Evolutionary conservation across 2,888 invertebrate species (phyloP).

Genomic region (Tupiocoris notatus): DNA sequence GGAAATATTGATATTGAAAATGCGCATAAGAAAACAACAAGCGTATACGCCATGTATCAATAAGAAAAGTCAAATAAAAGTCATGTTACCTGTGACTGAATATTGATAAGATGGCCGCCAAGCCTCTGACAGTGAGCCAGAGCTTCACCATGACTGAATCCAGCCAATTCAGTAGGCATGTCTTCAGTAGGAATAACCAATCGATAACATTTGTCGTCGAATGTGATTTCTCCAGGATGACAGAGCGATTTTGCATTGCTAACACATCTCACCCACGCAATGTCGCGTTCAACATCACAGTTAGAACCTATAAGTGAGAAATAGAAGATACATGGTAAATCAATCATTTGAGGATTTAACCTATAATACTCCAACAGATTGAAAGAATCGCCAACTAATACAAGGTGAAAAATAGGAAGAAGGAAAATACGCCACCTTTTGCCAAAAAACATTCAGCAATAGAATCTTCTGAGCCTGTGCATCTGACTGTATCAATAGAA

Average conservation of each 20-base stretch:
- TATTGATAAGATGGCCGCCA: conserved; percentile 56
- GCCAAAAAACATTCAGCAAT: conserved; percentile 52
- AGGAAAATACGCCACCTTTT: conserved; percentile 48
- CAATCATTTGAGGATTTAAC: not conserved
- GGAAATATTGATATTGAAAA: not conserved
- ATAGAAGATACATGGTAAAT: not conserved
- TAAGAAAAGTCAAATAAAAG: too few species aligned
- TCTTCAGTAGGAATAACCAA: conserved; percentile 53
- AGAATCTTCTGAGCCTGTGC: conserved; percentile 55
- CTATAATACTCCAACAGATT: not conserved
- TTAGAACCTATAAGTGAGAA: conserved; percentile 44
- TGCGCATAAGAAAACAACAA: too few species aligned
- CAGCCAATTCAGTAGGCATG: conserved; percentile 50
- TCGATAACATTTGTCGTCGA: conserved; percentile 58
- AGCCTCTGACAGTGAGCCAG: conserved; percentile 54
- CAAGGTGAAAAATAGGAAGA: too few species aligned
- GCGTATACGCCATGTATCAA: too few species aligned
- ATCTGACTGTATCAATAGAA: conserved; percentile 54
- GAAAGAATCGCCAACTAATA: not conserved
- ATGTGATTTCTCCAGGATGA: conserved; percentile 56
- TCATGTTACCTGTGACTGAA: conserved; percentile 53
- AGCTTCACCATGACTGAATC: conserved; percentile 55
- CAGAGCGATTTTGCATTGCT: conserved; percentile 56
- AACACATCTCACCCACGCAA: conserved; percentile 55
- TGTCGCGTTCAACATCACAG: conserved; percentile 54